These are phyloP conservation scores for Rallus crepitans DNA, from an alignment of 2,797 vertebrate genomes.

Conservation along the genomic window DNA sequence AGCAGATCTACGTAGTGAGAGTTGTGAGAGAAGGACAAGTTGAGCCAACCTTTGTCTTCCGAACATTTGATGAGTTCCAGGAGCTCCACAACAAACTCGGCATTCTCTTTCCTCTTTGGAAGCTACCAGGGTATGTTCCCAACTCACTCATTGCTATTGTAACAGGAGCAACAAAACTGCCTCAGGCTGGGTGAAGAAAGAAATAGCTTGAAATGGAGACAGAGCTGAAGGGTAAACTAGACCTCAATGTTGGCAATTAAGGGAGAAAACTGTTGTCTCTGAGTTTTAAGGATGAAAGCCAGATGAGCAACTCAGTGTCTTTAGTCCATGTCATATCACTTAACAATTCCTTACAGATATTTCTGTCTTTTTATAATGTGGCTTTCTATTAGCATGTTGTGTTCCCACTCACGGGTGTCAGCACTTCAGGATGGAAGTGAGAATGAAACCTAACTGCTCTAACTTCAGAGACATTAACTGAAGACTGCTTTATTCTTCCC, in stretches of 20 bases:
- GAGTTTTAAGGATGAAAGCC: neutral
- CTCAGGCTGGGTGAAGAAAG: neutral
- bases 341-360: neutral
- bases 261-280: neutral
- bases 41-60: conserved; percentile 93
- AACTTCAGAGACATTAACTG: neutral
- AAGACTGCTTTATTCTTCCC: conserved; percentile 17
- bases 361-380: neutral
- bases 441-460: neutral
- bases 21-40: conserved; percentile 90
- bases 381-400: neutral
- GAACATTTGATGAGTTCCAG: conserved; percentile 98
- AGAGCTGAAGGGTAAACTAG: neutral
- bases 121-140: conserved; percentile 90
- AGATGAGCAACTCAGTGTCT: neutral
- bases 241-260: neutral
- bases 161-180: neutral
- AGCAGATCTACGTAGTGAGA: conserved; percentile 93
- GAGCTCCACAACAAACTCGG: conserved; percentile 97
- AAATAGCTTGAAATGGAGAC: neutral
- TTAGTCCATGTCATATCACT: neutral
- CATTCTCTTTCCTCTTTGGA: conserved; percentile 96
- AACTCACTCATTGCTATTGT: neutral
- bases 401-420: neutral
- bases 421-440: neutral